Base-by-base conservation (phyloP, 2,888 invertebrate species). In the Crepidodera aurea region DNA sequence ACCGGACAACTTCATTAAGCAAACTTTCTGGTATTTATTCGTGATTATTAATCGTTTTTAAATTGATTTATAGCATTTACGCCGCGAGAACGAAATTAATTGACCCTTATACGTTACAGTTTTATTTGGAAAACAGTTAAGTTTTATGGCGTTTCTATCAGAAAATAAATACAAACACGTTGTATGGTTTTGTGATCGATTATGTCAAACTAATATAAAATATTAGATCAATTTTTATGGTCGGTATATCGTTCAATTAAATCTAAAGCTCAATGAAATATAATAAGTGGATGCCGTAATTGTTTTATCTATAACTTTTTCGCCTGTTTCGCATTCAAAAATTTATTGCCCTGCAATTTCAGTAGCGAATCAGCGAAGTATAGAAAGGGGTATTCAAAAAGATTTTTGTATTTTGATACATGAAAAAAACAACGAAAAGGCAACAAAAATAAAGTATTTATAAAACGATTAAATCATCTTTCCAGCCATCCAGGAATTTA, bases 21-120 rank as follows among this genome's bases (percentile, higher is more conserved):
- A 60, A 59, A 69, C 72, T 69, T 75, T 71, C 72, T 74, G 68
- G 69, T 76, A 71, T 76, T 75, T 76, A 69, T 71, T 72, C 71
- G 72, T 71, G 72, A 76, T 78, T 77, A 78, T 77, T 79, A 78
- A 79, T 79, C 73, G 78, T 68, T 76, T 75, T 76, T 77, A 79
- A 79, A 78, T 79, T 79, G 78, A 79, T 79, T 79, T 79, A 79
- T 77, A 72, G 69, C 73, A 60, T 61, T 66, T 66, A 60, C 69
- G 69, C 65, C 62, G 64, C 65, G 66, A 67, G 54, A 63, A 65
- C 68, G 61, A 65, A 69, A 73, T 74, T 73, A 73, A 72, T 72
- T 70, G 71, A 65, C 66, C 71, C 69, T 68, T 69, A 64, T 69
- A 48, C 22, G 62, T 67, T 66, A 64, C 65, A 15, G 57, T 65